phyloP scores from a whole-genome alignment of 2,888 invertebrate genomes.

The Heteromurus nitidus region DNA sequence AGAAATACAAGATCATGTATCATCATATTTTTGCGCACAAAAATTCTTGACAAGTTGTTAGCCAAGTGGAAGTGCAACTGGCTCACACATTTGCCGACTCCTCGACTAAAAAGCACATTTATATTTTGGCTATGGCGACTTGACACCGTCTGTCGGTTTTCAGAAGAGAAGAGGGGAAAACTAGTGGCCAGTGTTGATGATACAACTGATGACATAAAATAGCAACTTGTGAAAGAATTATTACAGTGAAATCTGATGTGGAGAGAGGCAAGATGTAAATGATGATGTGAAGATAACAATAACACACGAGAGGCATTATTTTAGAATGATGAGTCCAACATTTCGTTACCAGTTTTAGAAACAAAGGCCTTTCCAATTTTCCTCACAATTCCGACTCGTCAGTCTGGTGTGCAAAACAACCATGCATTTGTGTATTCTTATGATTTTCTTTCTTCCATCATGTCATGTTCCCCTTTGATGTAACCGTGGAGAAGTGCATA shows the following conservation, averaged over 20 bases:
- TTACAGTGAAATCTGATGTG: not conserved
- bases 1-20: not conserved
- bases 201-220: not conserved
- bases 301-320: not conserved
- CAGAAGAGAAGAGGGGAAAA: not conserved
- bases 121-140: not conserved
- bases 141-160: not conserved
- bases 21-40: not conserved
- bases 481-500: too few relatives aligned
- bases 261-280: not conserved
- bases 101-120: too few relatives aligned
- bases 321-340: not conserved
- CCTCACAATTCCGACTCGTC: too few relatives aligned
- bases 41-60: not conserved
- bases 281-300: not conserved
- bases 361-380: too few relatives aligned
- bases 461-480: too few relatives aligned
- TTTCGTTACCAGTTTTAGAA: not conserved
- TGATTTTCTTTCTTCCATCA: not conserved
- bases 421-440: too few relatives aligned
- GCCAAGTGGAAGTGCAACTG: not conserved
- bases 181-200: not conserved
- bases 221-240: not conserved
- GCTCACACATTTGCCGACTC: not conserved
- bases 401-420: too few relatives aligned